These are phyloP conservation scores for Neodiprion lecontei DNA, from an alignment of 1,140 invertebrate genomes.

Conservation along the genomic window DNA sequence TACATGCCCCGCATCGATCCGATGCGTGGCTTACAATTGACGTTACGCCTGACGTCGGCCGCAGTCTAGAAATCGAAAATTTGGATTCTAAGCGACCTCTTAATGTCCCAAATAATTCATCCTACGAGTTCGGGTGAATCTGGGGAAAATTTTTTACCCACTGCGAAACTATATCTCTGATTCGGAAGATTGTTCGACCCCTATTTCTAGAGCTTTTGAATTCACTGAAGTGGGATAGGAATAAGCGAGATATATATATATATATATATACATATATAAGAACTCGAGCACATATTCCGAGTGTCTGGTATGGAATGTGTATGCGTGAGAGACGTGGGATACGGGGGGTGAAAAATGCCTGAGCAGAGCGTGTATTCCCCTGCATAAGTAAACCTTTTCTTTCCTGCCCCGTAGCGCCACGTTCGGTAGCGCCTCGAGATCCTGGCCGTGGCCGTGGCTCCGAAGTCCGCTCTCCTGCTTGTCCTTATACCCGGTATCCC, in stretches of 20 bases:
- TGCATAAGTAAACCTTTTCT: constrained; percentile 32
- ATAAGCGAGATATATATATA: too few relatives aligned
- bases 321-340: not conserved
- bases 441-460: not conserved
- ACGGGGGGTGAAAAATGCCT: not conserved
- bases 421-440: constrained; percentile 26
- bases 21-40: not conserved
- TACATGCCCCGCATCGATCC: constrained; percentile 9
- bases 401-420: constrained; percentile 31
- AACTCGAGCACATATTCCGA: not conserved
- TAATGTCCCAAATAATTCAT: too few relatives aligned
- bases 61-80: too few relatives aligned
- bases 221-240: too few relatives aligned
- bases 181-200: too few relatives aligned
- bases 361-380: not conserved
- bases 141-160: too few relatives aligned
- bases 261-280: too few relatives aligned
- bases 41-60: too few relatives aligned
- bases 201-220: too few relatives aligned
- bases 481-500: not conserved
- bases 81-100: too few relatives aligned
- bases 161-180: too few relatives aligned
- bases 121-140: too few relatives aligned
- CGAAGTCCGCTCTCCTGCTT: constrained; percentile 20
- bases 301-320: not conserved